These are phyloP conservation scores for Drosophila cardini DNA, from an alignment of 1,140 invertebrate genomes.

Conservation along the genomic window DNA sequence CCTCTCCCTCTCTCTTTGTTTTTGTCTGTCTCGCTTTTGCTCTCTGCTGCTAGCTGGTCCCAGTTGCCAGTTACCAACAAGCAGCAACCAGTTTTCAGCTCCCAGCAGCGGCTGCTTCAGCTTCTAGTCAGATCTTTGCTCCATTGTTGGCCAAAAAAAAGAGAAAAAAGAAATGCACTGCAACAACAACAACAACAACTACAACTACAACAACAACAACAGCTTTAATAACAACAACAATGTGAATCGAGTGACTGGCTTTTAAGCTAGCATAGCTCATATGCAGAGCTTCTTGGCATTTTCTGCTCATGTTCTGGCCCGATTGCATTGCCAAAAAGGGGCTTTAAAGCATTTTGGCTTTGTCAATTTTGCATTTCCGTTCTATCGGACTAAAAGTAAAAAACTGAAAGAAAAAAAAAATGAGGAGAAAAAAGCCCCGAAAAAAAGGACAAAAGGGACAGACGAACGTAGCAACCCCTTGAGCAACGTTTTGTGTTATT, in stretches of 20 bases:
- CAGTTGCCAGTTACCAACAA: slow-evolving; percentile 8
- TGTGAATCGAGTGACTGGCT: slow-evolving; percentile 31
- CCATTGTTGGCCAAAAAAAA: slow-evolving; percentile 41
- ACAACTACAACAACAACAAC: slow-evolving; percentile 7
- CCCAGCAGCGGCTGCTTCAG: slow-evolving; percentile 5
- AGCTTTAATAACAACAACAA: slow-evolving; percentile 12
- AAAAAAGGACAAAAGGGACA: background rate
- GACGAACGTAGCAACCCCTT: background rate
- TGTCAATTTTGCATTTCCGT: slow-evolving; percentile 76
- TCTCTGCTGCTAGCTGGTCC: slow-evolving; percentile 10
- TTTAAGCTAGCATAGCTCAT: slow-evolving; percentile 46
- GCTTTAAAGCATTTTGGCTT: slow-evolving; percentile 73
- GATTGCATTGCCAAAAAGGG: slow-evolving; percentile 28
- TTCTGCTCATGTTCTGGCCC: slow-evolving; percentile 18
- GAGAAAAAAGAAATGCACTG: slow-evolving; percentile 14
- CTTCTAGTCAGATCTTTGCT: slow-evolving; percentile 25
- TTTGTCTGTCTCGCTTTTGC: background rate
- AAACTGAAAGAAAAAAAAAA: background rate
- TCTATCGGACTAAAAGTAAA: slow-evolving; percentile 20
- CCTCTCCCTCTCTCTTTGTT: background rate
- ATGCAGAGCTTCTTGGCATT: slow-evolving; percentile 27
- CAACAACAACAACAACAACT: slow-evolving; percentile 5
- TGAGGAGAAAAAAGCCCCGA: background rate
- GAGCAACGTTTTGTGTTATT: slow-evolving; percentile 40
- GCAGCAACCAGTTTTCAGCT: slow-evolving; percentile 1